Conservation (phyloP, 2,113 vertebrate species). For the Meriones unguiculatus region DNA sequence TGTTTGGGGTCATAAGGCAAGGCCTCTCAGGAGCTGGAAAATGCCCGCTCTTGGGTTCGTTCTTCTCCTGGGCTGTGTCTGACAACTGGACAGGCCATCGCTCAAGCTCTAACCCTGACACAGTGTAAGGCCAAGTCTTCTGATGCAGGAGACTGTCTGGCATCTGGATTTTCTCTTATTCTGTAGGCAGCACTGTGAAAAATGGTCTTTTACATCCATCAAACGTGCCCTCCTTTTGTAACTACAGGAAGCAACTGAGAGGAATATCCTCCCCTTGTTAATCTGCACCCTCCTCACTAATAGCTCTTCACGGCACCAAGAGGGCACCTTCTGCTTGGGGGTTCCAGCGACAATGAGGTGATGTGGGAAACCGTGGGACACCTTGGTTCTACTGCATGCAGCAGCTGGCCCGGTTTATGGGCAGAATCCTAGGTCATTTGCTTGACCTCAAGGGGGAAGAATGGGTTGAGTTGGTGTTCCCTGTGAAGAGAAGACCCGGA, state of each 20-base stretch:
- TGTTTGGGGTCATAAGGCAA: neutral
- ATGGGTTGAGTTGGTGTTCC: neutral
- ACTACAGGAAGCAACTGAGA: neutral
- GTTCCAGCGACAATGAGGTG: neutral
- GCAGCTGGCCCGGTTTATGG: neutral
- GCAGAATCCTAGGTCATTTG: neutral
- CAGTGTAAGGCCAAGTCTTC: neutral
- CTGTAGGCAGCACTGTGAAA: constrained; percentile 23
- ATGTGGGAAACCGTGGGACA: neutral
- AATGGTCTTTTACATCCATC: neutral
- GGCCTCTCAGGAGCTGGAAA: neutral
- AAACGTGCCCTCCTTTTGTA: neutral
- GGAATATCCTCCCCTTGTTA: neutral
- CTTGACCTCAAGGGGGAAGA: neutral
- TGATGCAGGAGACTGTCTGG: neutral
- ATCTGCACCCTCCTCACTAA: neutral
- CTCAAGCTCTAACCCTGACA: neutral
- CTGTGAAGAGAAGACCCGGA: neutral
- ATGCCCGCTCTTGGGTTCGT: neutral
- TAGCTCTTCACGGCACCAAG: neutral
- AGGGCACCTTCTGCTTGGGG: neutral
- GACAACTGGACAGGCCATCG: neutral
- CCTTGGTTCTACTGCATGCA: neutral
- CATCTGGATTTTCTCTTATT: constrained; percentile 49
- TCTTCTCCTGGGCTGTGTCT: neutral